Conservation (phyloP, 2,113 vertebrate genomes). For the Galbula dea region DNA sequence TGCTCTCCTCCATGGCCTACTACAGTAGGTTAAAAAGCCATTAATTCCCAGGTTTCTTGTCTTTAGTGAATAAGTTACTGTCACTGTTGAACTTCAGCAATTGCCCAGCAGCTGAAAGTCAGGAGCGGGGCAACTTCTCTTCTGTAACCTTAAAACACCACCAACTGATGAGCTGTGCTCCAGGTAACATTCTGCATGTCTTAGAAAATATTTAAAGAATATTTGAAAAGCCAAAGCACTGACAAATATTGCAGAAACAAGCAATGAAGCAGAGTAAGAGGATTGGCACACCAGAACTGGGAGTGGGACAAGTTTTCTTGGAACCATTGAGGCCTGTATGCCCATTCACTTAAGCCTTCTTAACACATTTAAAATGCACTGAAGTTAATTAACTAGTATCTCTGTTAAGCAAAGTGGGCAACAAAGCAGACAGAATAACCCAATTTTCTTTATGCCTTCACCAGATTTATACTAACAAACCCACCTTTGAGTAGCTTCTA, state of each 20-base stretch:
- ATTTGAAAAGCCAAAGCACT: neutral
- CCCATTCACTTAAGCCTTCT: neutral
- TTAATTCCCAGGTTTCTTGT: neutral
- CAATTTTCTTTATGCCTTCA: neutral
- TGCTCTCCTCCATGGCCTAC: neutral
- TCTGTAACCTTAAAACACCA: neutral
- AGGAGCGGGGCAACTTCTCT: neutral
- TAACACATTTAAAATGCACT: neutral
- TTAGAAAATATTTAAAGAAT: neutral
- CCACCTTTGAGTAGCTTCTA: neutral
- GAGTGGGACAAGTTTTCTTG: neutral
- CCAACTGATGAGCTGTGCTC: neutral
- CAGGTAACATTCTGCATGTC: neutral
- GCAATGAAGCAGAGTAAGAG: neutral
- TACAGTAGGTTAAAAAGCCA: constrained; percentile 18
- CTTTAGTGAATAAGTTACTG: neutral
- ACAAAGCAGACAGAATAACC: neutral
- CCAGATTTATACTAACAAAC: neutral
- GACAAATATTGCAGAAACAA: neutral
- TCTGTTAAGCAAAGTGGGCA: neutral
- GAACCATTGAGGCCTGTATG: neutral
- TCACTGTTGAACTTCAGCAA: neutral
- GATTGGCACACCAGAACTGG: neutral
- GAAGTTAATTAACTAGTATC: neutral
- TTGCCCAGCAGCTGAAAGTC: neutral